Evolutionary conservation across 1,140 invertebrate species (phyloP), one percentile per base, ranked within the genome.

Genomic region (Asbolus verrucosus): DNA sequence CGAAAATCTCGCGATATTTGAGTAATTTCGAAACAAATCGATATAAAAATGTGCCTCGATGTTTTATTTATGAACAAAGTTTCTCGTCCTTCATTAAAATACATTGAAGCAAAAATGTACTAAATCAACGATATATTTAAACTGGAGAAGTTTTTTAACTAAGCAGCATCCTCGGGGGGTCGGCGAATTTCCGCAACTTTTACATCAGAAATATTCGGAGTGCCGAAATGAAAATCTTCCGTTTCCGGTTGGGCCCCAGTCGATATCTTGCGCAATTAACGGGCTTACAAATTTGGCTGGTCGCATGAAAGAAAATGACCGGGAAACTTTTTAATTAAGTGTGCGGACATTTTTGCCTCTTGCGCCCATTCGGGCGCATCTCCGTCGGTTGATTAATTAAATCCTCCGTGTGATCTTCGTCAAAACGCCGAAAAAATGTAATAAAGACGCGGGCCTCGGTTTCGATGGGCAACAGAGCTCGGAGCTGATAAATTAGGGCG

Each of bases 311-410:
- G 21, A 27, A 54, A 54, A 27, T 27, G 46, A 30, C 46, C 4
- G 15, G 9, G 3, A n/a, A 27, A 54, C 46, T 54, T 54, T 50
- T 54, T 54, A 54, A 54, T 54, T 54, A 54, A 54, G 46, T 54
- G 46, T 54, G 46, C 19, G 24, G 24, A 50, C 24, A 50, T 24
- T 54, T 1, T 54, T 13, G 19, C n/a, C 27, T 27, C 19, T 11
- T 27, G 5, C n/a, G n/a, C 1, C 43, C 9, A 0, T 50, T 50
- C 19, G 43, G 19, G 24, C 43, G 24, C 43, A 19, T 50, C 18
- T 43, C 16, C 16, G 21, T 54, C 46, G 21, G 27, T 2, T 21
- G 21, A 24, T 31, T 54, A 54, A 54, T 54, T 54, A 54, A 54
- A 54, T 54, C 27, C 46, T 24, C 18, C 21, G 9, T 54, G 33